Percentiles rank a stretch among this genome's conserved stretches.
phyloP scores from a whole-genome alignment of 2,888 invertebrate species.

The Griposia aprilina region DNA sequence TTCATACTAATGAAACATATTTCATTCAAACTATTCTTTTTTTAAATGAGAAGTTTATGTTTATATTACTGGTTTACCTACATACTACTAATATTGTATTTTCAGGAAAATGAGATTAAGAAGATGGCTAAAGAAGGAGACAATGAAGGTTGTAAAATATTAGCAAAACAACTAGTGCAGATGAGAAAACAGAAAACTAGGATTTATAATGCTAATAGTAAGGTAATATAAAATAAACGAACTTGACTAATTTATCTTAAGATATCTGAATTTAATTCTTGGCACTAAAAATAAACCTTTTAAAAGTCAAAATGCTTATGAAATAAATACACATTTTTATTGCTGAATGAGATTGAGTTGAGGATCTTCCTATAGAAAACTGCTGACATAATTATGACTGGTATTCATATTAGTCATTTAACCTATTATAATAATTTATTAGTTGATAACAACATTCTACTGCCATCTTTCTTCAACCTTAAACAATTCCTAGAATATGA shows the following conservation, averaged over 20 bases:
- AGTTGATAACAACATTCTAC: neutral
- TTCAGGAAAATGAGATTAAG: constrained; percentile 96
- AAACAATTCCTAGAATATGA: neutral
- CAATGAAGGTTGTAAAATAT: constrained; percentile 94
- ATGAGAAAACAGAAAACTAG: constrained; percentile 96
- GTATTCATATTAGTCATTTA: neutral
- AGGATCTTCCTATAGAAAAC: neutral
- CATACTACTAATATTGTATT: neutral
- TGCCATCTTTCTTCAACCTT: neutral
- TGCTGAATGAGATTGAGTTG: neutral
- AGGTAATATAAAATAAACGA: constrained; percentile 85
- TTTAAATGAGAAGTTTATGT: neutral
- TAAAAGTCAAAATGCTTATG: neutral
- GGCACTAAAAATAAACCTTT: neutral
- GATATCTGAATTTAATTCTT: neutral
- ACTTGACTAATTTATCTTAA: neutral
- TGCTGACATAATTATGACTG: neutral
- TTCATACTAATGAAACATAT: neutral
- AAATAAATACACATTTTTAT: neutral
- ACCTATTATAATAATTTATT: no score
- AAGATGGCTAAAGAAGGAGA: constrained; percentile 97
- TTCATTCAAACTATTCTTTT: neutral
- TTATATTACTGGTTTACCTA: neutral
- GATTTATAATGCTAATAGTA: constrained; percentile 95
- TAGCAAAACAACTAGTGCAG: constrained; percentile 97